Evolutionary conservation across 2,888 invertebrate genomes (phyloP).

Genomic region (Chromoteleia sp.): DNA sequence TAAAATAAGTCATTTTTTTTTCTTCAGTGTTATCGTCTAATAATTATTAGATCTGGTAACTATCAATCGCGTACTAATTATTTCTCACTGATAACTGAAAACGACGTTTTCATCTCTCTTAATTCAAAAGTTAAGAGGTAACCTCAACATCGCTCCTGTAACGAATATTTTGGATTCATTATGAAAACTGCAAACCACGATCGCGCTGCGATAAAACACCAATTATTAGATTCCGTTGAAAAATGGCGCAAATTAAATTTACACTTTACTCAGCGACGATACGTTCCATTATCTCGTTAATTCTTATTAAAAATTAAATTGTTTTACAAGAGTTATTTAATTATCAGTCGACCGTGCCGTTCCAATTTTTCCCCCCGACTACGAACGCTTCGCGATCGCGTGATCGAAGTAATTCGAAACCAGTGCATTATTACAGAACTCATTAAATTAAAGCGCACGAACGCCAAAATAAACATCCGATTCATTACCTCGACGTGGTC

Average conservation of each 20-base stretch:
- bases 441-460: conserved; percentile 13
- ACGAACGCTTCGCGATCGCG: conserved; percentile 14
- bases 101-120: too few species aligned
- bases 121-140: too few species aligned
- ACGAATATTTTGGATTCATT: too few species aligned
- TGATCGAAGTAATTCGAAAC: conserved; percentile 9
- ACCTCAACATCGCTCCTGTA: too few species aligned
- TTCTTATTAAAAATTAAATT: conserved; percentile 31
- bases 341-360: conserved; percentile 4
- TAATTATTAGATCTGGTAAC: too few species aligned
- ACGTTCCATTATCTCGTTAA: conserved; percentile 36
- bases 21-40: too few species aligned
- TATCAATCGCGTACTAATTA: too few species aligned
- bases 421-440: not conserved
- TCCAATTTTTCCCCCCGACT: conserved; percentile 28
- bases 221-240: conserved; percentile 11
- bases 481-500: too few species aligned
- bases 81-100: too few species aligned
- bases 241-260: conserved; percentile 5
- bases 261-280: conserved; percentile 18
- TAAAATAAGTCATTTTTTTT: too few species aligned
- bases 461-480: not conserved
- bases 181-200: too few species aligned
- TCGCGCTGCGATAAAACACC: too few species aligned
- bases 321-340: conserved; percentile 35